Evolutionary conservation across 2,113 vertebrate genomes (phyloP), one percentile per base, ranked within the genome.

Genomic region (Cebidichthys violaceus): DNA sequence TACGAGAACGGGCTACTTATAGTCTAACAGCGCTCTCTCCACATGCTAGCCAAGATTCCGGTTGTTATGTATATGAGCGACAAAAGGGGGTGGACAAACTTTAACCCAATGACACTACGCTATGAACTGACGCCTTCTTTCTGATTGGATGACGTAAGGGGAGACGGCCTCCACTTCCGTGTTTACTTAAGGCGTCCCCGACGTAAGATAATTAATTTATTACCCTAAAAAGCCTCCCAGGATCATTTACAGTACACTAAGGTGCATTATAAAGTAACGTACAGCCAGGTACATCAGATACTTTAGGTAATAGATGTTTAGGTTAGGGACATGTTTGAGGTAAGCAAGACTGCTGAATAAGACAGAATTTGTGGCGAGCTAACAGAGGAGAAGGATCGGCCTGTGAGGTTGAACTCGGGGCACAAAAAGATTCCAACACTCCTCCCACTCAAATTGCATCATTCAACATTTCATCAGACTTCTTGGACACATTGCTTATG

Each of bases 71-170:
- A 93, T 91, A 86, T 52, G n/a, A 50, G 37, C n/a, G 31, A 24
- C 9, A 24, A 2, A 57, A 17, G 57, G 65, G 15, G 35, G 41
- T 37, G 37, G 4, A 45, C 33, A 89, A 93, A 94, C 93, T 93
- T 94, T 82, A 15, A 85, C 1, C 94, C 94, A 95, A 96, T 95
- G 50, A 73, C 61, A 62, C 37, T 0, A 18, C 5, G 15, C 7
- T 1, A 1, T 69, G 22, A 4, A 5, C 18, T 14, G 60, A 93
- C 93, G 88, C 94, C 95, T 93, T 55, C 92, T 83, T 91, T 92
- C 10, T 91, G 72, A 94, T 94, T 88, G 92, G 94, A 29, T 20
- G 29, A 60, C 2, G 10, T 1, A 0, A 29, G 1, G 2, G 9
- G 31, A 54, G 22, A 45, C 72, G 11, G 60, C 47, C 22, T 13